Evolutionary conservation across 1,140 invertebrate genomes (phyloP).

Genomic region (Cyrtorhinus lividipennis): DNA sequence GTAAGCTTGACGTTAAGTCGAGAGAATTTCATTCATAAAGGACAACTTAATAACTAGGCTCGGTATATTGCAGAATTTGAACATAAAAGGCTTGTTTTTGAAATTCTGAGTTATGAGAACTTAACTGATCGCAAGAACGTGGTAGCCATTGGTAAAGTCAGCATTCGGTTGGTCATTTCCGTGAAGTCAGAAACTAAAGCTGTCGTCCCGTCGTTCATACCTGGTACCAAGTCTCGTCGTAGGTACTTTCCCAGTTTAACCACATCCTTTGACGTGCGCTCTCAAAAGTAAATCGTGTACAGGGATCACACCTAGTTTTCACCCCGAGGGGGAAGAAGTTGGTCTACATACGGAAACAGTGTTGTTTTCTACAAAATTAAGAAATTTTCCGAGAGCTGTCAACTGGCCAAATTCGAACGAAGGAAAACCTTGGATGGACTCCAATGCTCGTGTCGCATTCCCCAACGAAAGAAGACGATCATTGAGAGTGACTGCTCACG

Average conservation of each 20-base stretch:
- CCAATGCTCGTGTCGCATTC: conserved; percentile 18
- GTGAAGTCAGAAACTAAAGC: not conserved
- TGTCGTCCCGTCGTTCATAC: not conserved
- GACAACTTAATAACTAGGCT: not conserved
- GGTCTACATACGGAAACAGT: conserved; percentile 14
- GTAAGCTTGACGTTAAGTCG: not conserved
- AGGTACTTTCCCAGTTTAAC: not conserved
- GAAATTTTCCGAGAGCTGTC: conserved; percentile 8
- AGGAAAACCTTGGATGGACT: not conserved
- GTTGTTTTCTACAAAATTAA: not conserved
- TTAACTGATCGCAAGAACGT: not conserved
- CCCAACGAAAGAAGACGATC: conserved; percentile 21
- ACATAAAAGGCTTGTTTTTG: not conserved
- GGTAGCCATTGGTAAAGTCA: not conserved
- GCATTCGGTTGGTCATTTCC: not conserved
- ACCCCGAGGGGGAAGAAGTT: conserved; percentile 16
- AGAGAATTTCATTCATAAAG: not conserved
- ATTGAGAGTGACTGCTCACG: not conserved
- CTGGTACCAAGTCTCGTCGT: too few relatives aligned
- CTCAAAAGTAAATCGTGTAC: not conserved
- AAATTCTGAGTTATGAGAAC: not conserved
- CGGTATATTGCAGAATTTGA: not conserved
- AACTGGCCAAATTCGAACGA: not conserved
- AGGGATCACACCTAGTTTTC: conserved; percentile 20
- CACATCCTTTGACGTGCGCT: not conserved